These are phyloP conservation scores for Poecilus cupreus DNA, from an alignment of 2,888 invertebrate species.

Conservation along the genomic window DNA sequence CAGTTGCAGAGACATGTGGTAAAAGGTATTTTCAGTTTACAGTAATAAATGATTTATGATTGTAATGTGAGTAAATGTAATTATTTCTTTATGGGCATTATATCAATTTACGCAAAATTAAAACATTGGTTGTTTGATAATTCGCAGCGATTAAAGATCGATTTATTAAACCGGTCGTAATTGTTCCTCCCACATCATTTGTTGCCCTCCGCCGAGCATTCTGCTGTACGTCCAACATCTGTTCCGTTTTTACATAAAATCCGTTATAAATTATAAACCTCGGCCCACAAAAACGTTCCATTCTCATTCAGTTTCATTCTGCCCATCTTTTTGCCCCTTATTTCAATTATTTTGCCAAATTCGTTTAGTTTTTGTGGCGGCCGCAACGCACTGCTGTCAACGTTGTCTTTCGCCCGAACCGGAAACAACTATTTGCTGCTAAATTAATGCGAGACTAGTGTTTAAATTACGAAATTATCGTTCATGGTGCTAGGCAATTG, in stretches of 20 bases:
- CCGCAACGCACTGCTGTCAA: conserved; percentile 11
- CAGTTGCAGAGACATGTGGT: neutral
- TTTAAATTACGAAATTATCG: conserved; percentile 38
- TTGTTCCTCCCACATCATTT: conserved; percentile 9
- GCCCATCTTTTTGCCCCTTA: conserved; percentile 18
- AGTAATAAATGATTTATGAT: neutral
- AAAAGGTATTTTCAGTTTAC: neutral
- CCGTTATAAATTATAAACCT: conserved; percentile 43
- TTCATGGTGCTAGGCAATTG: conserved; percentile 26
- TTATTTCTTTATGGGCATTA: neutral
- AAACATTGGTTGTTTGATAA: neutral
- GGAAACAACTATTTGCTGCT: conserved; percentile 39
- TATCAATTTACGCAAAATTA: neutral
- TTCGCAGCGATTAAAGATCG: neutral
- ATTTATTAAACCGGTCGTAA: neutral
- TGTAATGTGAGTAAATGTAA: neutral
- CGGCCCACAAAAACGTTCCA: conserved; percentile 28
- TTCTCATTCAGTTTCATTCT: conserved; percentile 31
- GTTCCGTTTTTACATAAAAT: conserved; percentile 39
- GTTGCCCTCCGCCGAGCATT: neutral
- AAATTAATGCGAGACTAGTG: conserved; percentile 40
- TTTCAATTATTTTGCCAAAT: conserved; percentile 51
- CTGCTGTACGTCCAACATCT: conserved; percentile 7
- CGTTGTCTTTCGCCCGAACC: conserved; percentile 2
- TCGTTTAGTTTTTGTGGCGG: conserved; percentile 43